Conservation (phyloP, 2,113 vertebrate genomes). For the Barbus barbus region DNA sequence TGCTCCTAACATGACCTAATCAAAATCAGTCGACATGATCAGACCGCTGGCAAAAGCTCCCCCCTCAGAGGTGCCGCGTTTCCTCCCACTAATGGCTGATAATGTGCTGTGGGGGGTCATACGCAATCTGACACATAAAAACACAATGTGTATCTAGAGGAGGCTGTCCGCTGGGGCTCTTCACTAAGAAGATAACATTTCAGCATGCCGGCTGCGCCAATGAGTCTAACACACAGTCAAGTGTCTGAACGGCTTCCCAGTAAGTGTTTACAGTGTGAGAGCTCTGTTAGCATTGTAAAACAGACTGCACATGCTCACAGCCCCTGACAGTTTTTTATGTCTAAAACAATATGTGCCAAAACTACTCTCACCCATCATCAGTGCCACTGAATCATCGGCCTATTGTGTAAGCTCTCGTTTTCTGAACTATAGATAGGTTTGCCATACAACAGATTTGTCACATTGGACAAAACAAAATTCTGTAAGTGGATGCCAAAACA, state of each 20-base stretch:
- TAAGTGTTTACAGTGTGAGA: constrained; percentile 52
- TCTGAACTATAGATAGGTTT: not conserved
- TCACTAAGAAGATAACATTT: constrained; percentile 59
- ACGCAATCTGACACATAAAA: constrained; percentile 6
- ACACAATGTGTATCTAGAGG: constrained; percentile 53
- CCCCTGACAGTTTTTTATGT: not conserved
- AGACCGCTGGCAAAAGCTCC: not conserved
- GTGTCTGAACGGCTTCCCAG: constrained; percentile 53
- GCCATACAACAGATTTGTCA: not conserved
- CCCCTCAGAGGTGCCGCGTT: not conserved
- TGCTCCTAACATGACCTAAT: constrained; percentile 40
- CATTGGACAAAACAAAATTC: not conserved
- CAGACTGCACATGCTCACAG: constrained; percentile 19
- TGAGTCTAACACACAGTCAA: constrained; percentile 63
- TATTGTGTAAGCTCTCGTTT: not conserved
- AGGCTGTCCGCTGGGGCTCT: constrained; percentile 43
- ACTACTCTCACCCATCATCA: constrained; percentile 2
- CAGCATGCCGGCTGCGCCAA: constrained; percentile 52
- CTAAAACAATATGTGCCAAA: not conserved
- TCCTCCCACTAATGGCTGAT: constrained; percentile 29
- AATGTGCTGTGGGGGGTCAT: constrained; percentile 10
- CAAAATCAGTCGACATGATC: constrained; percentile 39
- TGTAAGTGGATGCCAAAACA: not conserved
- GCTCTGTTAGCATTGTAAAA: constrained; percentile 35
- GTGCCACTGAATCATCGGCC: constrained; percentile 1